Base-by-base conservation (phyloP, 2,113 vertebrate species). In the Paracanthobrama guichenoti region DNA sequence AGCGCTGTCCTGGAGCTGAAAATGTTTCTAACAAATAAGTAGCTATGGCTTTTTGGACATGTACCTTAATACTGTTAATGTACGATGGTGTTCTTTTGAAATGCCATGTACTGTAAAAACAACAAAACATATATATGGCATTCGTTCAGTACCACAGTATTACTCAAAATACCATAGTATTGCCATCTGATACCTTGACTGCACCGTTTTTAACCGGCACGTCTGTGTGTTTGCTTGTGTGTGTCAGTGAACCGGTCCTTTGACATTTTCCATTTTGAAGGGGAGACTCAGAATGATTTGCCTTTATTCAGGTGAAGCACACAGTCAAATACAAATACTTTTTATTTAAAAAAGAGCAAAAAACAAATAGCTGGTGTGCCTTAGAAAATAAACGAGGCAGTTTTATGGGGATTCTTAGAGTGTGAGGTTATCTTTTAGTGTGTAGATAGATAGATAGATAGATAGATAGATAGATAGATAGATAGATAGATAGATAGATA, bases 1-100 rank as follows among this genome's bases (percentile, higher is more conserved):
- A 77, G 64, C 55, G 55, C 44, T 42, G 57, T 67, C 42, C 71
- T 79, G 50, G 24, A 39, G 59, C 73, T 20, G n/a, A 6, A 66
- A 64, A 46, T 4, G 1, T 26, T 26, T 5, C 76, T 44, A 35
- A 59, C 55, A 20, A 22, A 55, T 12, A 57, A 24, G 53, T 55
- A 55, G 18, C 53, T 2, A 55, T 55, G 53, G 53, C 53, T 20
- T 55, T 22, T 55, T 55, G 53, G 53, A 55, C 18, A 55, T 53
- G 50, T 6, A 6, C 1, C 14, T 20, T 55, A 55, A 20, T 20
- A 8, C 18, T 20, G 6, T 22, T 20, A n/a, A 7, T 55, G 6
- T 7, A 55, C 20, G 6, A 55, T 26, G 0, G 18, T 35, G 28
- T 28, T 69, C 66, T 69, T 39, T 22, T 67, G 28, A 20, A 67